Evolutionary conservation across 2,113 vertebrate genomes (phyloP), one percentile per base, ranked within the genome.

Genomic region (Verasper variegatus): DNA sequence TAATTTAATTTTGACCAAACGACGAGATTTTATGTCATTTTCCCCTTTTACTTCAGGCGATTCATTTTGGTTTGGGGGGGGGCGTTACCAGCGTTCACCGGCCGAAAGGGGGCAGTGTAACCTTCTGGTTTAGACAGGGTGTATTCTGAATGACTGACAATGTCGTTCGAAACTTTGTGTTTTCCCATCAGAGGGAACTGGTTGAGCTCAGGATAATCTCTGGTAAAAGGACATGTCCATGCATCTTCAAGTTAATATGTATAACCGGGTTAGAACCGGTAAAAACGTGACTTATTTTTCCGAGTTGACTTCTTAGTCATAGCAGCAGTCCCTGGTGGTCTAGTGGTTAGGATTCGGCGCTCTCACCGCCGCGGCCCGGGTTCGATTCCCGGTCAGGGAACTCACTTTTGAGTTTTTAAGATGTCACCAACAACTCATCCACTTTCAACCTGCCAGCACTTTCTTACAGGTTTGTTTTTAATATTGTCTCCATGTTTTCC

Each of bases 261-360:
- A 31, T 1, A 31, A 31, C 5, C 27, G 5, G 5, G 27, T 31
- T 6, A 31, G 7, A 1, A 6, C 31, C 31, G 5, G 31, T 7
- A 31, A 31, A 1, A 31, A 7, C 1, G 31, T 31, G 5, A 31
- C 6, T 31, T 6, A 1, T 0, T 1, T 7, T 0, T 0, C 7
- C 31, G 1, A 7, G 6, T 31, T 27, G 31, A 0, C 31, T 7
- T 31, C 5, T 6, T 0, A 35, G 6, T 1, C 0, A 7, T 7
- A 7, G 1, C 0, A 49, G 3, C 51, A 8, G 1, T 64, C 62
- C 93, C 88, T 93, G 89, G 81, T 93, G 82, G 90, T 93, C 91
- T 94, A 90, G 90, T 92, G 91, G 91, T 80, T 90, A 93, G 90
- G 90, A 92, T 93, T 92, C 69, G 80, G 90, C 2, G 85, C 76